A percentile compares a stretch with the other conserved stretches of the same genome.
Conservation (phyloP, 2,797 vertebrate genomes). For the Setipinna tenuifilis region DNA sequence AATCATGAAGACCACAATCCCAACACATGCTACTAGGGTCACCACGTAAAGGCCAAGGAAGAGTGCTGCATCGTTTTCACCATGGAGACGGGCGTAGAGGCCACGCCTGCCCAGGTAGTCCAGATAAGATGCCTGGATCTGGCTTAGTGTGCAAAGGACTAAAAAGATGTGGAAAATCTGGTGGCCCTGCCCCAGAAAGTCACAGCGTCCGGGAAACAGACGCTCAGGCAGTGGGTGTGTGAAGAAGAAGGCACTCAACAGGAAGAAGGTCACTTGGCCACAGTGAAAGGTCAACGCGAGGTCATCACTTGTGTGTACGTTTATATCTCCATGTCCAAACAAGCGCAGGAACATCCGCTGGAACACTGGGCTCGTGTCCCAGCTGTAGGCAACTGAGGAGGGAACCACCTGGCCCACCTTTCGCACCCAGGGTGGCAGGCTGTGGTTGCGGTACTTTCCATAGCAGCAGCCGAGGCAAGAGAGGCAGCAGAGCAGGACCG, state of each 20-base stretch:
- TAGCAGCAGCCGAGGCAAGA: constrained; percentile 89
- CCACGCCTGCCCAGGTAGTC: constrained; percentile 78
- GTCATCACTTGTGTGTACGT: constrained; percentile 44
- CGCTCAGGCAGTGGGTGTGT: constrained; percentile 81
- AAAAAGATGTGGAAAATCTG: constrained; percentile 88
- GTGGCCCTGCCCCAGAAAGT: constrained; percentile 87
- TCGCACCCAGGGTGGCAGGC: constrained; percentile 64
- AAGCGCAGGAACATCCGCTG: constrained; percentile 72
- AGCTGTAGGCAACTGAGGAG: constrained; percentile 78
- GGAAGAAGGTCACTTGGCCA: constrained; percentile 82
- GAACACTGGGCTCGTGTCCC: constrained; percentile 87
- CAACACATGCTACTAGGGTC: constrained; percentile 66
- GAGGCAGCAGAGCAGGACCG: constrained; percentile 79
- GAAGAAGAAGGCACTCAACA: constrained; percentile 84
- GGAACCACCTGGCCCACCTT: constrained; percentile 86
- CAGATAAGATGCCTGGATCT: constrained; percentile 85
- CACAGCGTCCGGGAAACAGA: constrained; percentile 83
- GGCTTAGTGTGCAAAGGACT: constrained; percentile 85
- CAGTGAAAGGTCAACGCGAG: constrained; percentile 60
- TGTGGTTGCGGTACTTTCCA: constrained; percentile 80
- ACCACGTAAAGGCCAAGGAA: constrained; percentile 75
- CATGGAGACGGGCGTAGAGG: constrained; percentile 79
- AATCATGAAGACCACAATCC: constrained; percentile 75
- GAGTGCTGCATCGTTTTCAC: constrained; percentile 62
- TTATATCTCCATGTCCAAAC: not conserved